phyloP scores from a whole-genome alignment of 2,888 invertebrate species.

The Sinhomidia bicolor region DNA sequence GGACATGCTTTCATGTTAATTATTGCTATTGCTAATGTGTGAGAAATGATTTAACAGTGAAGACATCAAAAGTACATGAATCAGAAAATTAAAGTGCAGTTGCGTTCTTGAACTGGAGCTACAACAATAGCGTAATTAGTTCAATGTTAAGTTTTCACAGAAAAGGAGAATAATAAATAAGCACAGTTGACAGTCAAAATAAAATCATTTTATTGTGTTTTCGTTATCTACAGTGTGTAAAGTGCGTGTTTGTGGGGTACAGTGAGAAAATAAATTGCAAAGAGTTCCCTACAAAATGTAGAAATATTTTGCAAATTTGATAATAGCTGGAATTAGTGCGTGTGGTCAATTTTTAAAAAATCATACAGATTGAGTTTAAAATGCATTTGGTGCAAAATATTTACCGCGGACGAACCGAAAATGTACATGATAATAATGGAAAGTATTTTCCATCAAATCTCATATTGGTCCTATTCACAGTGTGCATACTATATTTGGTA shows the following conservation, averaged over 20 bases:
- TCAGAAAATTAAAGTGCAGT: too few relatives aligned
- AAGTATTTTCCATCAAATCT: neutral
- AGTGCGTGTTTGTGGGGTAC: neutral
- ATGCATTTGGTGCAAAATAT: neutral
- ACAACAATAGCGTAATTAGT: too few relatives aligned
- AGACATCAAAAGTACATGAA: too few relatives aligned
- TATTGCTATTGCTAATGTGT: neutral
- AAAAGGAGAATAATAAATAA: neutral
- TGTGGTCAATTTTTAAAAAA: neutral
- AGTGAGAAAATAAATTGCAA: neutral
- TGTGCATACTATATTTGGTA: slow-evolving; percentile 33
- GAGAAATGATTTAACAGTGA: too few relatives aligned
- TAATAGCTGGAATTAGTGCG: too few relatives aligned
- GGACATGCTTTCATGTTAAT: too few relatives aligned
- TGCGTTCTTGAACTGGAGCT: too few relatives aligned
- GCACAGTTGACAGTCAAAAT: neutral
- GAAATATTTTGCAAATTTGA: neutral
- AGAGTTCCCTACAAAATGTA: too few relatives aligned
- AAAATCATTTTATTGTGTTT: neutral
- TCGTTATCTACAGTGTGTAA: neutral
- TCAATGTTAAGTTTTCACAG: too few relatives aligned
- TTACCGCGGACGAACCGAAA: neutral
- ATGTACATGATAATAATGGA: neutral
- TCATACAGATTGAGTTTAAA: neutral
- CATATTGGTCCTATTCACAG: neutral